Conservation (phyloP, 2,797 vertebrate species). For the Dendrocincla fuliginosa region DNA sequence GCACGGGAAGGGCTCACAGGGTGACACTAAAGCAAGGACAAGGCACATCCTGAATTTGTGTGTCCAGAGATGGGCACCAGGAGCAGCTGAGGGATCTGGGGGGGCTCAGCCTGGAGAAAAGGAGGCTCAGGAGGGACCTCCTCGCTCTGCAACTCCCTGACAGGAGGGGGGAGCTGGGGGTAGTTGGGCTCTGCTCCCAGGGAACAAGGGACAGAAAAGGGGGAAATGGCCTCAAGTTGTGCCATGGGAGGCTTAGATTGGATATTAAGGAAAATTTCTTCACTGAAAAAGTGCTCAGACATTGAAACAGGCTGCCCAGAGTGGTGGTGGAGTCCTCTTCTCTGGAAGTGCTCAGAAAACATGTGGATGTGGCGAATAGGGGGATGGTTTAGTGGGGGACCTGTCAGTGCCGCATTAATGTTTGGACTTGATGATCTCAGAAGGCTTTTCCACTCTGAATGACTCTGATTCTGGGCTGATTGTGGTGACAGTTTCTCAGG, state of each 20-base stretch:
- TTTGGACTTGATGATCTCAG: neutral
- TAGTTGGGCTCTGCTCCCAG: neutral
- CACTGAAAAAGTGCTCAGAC: neutral
- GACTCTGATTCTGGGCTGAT: neutral
- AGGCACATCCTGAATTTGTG: neutral
- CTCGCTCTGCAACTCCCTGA: neutral
- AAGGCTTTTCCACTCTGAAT: neutral
- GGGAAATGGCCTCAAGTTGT: neutral
- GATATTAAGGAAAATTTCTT: neutral
- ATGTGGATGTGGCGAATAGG: neutral
- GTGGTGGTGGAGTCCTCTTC: neutral
- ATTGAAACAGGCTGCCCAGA: neutral
- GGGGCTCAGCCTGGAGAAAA: neutral
- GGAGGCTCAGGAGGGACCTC: neutral
- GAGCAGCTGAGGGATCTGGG: neutral
- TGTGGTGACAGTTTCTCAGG: neutral
- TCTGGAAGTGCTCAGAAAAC: neutral
- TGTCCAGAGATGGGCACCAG: neutral
- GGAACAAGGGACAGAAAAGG: neutral
- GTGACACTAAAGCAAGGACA: neutral
- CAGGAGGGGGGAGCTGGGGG: rapidly evolving
- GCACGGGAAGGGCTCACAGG: neutral
- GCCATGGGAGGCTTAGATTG: neutral
- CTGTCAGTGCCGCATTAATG: neutral
- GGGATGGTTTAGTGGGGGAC: neutral